Evolutionary conservation across 2,113 vertebrate genomes (phyloP).

Genomic region (Vanacampus margaritifer): DNA sequence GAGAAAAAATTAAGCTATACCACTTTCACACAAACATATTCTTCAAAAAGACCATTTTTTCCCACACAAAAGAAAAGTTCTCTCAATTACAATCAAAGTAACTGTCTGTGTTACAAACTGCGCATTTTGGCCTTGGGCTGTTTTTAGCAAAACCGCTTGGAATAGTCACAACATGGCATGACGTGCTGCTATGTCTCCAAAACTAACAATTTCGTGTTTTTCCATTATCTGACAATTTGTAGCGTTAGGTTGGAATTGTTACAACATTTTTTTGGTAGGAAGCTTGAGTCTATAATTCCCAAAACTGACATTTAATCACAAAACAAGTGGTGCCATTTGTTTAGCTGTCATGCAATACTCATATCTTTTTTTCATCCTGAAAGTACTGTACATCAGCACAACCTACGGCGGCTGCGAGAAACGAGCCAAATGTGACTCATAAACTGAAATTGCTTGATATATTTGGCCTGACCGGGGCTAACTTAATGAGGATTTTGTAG

Average conservation of each 20-base stretch:
- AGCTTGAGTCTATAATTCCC: background rate
- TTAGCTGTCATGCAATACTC: background rate
- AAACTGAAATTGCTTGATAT: constrained; percentile 70
- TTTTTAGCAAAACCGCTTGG: too few relatives aligned
- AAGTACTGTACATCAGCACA: constrained; percentile 59
- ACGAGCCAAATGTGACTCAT: constrained; percentile 61
- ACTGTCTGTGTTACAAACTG: too few relatives aligned
- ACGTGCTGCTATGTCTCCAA: too few relatives aligned
- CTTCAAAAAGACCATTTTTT: too few relatives aligned
- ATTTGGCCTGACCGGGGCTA: constrained; percentile 63
- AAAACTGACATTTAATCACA: background rate
- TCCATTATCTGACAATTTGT: too few relatives aligned
- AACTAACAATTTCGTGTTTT: too few relatives aligned
- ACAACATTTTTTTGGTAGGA: background rate
- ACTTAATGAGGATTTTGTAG: constrained; percentile 67
- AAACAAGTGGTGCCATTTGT: background rate
- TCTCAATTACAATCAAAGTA: too few relatives aligned
- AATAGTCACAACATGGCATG: too few relatives aligned
- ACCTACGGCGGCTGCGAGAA: constrained; percentile 55
- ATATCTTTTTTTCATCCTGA: constrained; percentile 27
- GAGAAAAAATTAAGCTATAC: too few relatives aligned
- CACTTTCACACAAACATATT: too few relatives aligned
- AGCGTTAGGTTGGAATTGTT: background rate
- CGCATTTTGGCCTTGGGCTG: too few relatives aligned
- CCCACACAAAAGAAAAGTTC: too few relatives aligned